phyloP scores from a whole-genome alignment of 2,888 invertebrate genomes.

The Brachyptera risi region DNA sequence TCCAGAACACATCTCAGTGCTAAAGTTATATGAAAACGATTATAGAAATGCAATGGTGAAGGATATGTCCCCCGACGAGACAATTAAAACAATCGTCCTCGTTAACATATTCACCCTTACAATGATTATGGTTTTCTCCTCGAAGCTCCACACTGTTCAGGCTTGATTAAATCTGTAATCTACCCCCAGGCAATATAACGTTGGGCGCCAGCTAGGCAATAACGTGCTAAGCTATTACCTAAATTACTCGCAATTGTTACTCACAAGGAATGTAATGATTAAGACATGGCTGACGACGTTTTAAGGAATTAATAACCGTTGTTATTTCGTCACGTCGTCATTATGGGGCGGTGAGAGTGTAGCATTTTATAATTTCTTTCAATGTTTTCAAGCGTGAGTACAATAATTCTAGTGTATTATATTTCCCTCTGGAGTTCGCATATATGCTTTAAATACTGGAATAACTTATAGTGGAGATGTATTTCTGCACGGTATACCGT shows the following conservation, averaged over 20 bases:
- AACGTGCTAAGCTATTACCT: not conserved
- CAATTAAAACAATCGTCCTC: constrained; percentile 21
- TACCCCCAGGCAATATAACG: not conserved
- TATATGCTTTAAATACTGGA: too few species aligned
- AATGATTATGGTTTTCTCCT: not conserved
- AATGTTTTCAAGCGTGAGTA: too few species aligned
- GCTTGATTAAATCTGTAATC: constrained; percentile 9
- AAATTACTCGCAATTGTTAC: constrained; percentile 1
- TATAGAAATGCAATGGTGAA: not conserved
- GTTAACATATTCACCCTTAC: constrained; percentile 12
- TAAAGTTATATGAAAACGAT: not conserved
- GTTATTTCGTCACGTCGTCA: too few species aligned
- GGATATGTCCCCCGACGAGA: not conserved
- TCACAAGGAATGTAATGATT: not conserved
- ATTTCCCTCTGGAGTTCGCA: too few species aligned
- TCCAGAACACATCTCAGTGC: too few species aligned
- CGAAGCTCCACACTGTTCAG: not conserved
- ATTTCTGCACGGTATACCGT: too few species aligned
- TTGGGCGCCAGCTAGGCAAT: not conserved
- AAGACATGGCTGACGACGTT: constrained; percentile 1
- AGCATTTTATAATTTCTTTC: too few species aligned
- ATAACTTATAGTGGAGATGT: too few species aligned
- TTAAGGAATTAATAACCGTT: not conserved
- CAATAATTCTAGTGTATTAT: too few species aligned
- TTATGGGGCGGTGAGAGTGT: too few species aligned